Evolutionary conservation across 1,140 invertebrate genomes (phyloP).

Genomic region (Hesperophylax magnus): DNA sequence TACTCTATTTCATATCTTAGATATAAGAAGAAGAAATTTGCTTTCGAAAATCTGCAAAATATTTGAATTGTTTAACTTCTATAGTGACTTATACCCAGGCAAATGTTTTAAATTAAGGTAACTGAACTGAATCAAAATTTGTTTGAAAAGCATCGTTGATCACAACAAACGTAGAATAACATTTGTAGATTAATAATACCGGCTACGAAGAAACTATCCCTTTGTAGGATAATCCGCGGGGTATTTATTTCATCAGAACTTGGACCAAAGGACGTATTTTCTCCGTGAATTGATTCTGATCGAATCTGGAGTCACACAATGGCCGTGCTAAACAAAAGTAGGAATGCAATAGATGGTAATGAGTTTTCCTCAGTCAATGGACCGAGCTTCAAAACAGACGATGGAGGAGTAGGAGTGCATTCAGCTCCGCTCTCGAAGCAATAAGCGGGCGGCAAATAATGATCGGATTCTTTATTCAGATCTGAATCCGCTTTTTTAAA

Average conservation of each 20-base stretch:
- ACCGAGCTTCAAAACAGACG: background rate
- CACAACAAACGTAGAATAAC: too few species aligned
- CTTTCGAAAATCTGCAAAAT: too few species aligned
- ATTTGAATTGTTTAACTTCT: too few species aligned
- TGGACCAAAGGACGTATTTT: background rate
- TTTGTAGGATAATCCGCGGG: too few species aligned
- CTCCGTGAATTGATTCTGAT: slow-evolving; percentile 18
- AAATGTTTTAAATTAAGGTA: too few species aligned
- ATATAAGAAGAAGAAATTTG: too few species aligned
- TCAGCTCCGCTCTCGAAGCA: background rate
- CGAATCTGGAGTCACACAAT: slow-evolving; percentile 8
- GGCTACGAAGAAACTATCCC: too few species aligned
- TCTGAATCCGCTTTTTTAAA: slow-evolving; percentile 4
- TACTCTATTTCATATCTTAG: too few species aligned
- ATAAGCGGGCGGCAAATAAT: slow-evolving; percentile 39
- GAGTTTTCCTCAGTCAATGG: slow-evolving; percentile 38
- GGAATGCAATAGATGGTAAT: slow-evolving; percentile 37
- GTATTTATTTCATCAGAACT: background rate
- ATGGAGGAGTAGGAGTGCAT: background rate
- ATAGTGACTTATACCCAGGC: too few species aligned
- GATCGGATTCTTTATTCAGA: slow-evolving; percentile 31
- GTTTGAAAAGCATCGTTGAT: too few species aligned
- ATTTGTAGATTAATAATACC: too few species aligned
- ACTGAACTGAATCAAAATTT: too few species aligned
- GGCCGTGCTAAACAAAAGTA: slow-evolving; percentile 14